Evolutionary conservation across 1,140 invertebrate genomes (phyloP), one percentile per base, ranked within the genome.

Genomic region (Camponotus vicinus): DNA sequence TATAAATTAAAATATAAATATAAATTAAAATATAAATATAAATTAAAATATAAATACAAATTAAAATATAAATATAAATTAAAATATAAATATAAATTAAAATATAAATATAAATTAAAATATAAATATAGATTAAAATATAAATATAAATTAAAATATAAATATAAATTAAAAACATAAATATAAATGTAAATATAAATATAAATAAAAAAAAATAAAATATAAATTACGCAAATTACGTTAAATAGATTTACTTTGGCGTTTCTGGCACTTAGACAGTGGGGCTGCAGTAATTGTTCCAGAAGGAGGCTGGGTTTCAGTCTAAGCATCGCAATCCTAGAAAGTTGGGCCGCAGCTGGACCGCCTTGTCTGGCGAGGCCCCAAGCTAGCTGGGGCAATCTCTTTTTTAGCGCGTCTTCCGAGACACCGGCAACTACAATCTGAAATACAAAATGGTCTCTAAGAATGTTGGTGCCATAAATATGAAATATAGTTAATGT

Each of bases 311-410:
- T 96, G 5, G 97, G 96, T 45, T 96, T 95, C 40, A 97, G 94
- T n/a, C 95, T 94, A 69, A 97, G 96, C 97, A 98, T 97, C 59
- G 97, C 92, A 13, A 96, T 95, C 78, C 97, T 96, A 8, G 97
- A 96, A 8, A 96, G 93, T 21, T 96, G 94, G 34, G 96, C 96
- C 3, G 96, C 95, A 27, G 95, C 95, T 0, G 97, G 95, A 34
- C 95, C 95, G 69, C 97, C 95, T 92, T 97, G 96, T 93, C 97
- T 94, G 90, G 96, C 96, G 91, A 97, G 88, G 42, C 95, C 95
- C 84, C 96, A 95, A 71, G 96, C 95, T 59, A 96, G 93, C 85
- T 96, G 95, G 2, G 94, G 92, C 0, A 96, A 92, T 57, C 93
- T 93, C 32, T 90, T 85, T 84, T 90, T 93, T 27, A 97, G 85